Percentiles rank a stretch among this genome's conserved stretches.
phyloP scores from a whole-genome alignment of 2,113 vertebrate genomes.

The Spea multiplicata region DNA sequence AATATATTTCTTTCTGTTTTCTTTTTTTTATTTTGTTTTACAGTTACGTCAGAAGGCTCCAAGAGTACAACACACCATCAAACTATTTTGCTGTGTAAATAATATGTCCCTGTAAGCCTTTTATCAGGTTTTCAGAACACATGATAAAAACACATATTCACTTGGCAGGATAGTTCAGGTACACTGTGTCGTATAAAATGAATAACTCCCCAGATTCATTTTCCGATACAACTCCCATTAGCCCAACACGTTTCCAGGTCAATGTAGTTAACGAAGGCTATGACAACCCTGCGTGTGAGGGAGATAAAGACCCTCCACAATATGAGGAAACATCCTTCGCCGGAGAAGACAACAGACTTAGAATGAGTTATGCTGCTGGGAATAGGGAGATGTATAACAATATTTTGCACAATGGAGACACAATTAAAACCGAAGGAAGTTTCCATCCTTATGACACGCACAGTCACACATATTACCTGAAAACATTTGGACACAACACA shows the following conservation, averaged over 20 bases:
- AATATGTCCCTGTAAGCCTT: slow-evolving; percentile 11
- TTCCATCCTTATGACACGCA: slow-evolving; percentile 73
- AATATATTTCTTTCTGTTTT: not conserved
- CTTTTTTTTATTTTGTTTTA: not conserved
- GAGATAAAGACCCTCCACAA: slow-evolving; percentile 71
- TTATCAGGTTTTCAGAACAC: not conserved
- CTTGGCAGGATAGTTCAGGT: not conserved
- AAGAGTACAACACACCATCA: not conserved
- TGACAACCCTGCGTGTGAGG: slow-evolving; percentile 57
- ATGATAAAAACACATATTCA: not conserved
- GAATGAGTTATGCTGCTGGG: slow-evolving; percentile 67
- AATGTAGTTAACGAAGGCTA: slow-evolving; percentile 67
- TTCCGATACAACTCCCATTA: slow-evolving; percentile 59
- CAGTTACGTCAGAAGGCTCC: not conserved
- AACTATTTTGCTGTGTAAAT: not conserved
- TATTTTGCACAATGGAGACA: slow-evolving; percentile 66
- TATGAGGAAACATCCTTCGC: slow-evolving; percentile 84
- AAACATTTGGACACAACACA: slow-evolving; percentile 92
- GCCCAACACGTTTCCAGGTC: slow-evolving; percentile 71
- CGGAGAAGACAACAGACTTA: slow-evolving; percentile 62
- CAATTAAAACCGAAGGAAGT: slow-evolving; percentile 71
- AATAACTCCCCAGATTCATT: slow-evolving; percentile 66
- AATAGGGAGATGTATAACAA: slow-evolving; percentile 64
- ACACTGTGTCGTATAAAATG: slow-evolving; percentile 57
- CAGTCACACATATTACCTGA: slow-evolving; percentile 72